These are phyloP conservation scores for Tetranychus piercei DNA, from an alignment of 2,888 invertebrate species.

Conservation along the genomic window DNA sequence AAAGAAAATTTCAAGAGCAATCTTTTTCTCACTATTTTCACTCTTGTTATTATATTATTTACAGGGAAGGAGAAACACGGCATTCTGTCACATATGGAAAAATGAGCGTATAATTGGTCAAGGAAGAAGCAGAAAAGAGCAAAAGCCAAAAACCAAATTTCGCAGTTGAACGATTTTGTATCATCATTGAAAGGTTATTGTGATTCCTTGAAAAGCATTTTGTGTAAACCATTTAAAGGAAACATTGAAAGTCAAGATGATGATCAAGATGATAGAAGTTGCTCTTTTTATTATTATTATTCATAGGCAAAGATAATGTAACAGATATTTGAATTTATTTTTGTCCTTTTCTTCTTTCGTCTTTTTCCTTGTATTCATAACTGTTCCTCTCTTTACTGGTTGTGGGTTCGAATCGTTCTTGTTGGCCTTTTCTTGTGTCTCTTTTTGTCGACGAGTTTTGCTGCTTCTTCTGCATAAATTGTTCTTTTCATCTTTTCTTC, in stretches of 20 bases:
- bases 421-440: no score
- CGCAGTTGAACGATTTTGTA: background rate
- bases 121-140: background rate
- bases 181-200: background rate
- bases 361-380: no score
- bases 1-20: no score
- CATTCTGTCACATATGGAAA: background rate
- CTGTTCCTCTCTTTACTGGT: no score
- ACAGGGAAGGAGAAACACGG: background rate
- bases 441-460: no score
- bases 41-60: no score
- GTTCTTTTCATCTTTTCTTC: no score
- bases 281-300: background rate
- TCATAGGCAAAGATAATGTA: background rate
- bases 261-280: background rate
- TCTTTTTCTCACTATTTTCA: no score
- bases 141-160: background rate
- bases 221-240: background rate
- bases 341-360: background rate
- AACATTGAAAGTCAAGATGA: background rate
- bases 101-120: background rate
- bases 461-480: no score
- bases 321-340: background rate
- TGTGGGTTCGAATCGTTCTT: no score
- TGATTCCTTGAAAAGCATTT: background rate